Evolutionary conservation across 2,113 vertebrate genomes (phyloP), one percentile per base, ranked within the genome.

Genomic region (Phaethon lepturus): DNA sequence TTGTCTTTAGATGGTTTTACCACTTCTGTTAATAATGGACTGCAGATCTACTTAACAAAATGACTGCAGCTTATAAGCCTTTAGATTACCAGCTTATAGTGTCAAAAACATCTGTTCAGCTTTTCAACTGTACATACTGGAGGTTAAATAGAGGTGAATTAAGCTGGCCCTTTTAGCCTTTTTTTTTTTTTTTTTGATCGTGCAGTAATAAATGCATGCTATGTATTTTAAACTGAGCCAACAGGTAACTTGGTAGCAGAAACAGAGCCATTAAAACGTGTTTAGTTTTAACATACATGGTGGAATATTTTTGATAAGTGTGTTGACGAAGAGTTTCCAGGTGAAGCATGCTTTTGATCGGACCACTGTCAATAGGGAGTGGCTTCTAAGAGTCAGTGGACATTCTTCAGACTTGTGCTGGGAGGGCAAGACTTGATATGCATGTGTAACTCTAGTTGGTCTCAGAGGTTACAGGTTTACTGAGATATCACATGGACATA

Each of bases 1-100:
- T 99, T 99, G 99, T 99, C 99, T 99, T 99, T 98, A 98, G 98
- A 99, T 99, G 98, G 98, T 99, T 99, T 99, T 99, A 99, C 99
- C 99, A 99, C 99, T 99, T 98, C 98, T 98, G 98, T 99, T 99
- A 99, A 99, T 99, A 99, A 99, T 98, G 98, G 98, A 97, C 97
- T 98, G 98, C 95, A 97, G 98, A 98, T 99, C 98, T 98, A 99
- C 99, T 99, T 99, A 99, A 98, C 98, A 97, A 98, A 99, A 99
- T 98, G 99, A 99, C 99, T 99, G 98, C 98, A 98, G 98, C 98
- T 97, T 99, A 98, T 98, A 98, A 98, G 98, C 97, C 97, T 98
- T 98, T 98, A 99, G 99, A 99, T 99, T 99, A 99, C 98, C 98
- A 99, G 98, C 98, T 99, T 99, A 99, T 98, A 98, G 98, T 99